Evolutionary conservation across 2,888 invertebrate species (phyloP).

Genomic region (Drosophila neonasuta): DNA sequence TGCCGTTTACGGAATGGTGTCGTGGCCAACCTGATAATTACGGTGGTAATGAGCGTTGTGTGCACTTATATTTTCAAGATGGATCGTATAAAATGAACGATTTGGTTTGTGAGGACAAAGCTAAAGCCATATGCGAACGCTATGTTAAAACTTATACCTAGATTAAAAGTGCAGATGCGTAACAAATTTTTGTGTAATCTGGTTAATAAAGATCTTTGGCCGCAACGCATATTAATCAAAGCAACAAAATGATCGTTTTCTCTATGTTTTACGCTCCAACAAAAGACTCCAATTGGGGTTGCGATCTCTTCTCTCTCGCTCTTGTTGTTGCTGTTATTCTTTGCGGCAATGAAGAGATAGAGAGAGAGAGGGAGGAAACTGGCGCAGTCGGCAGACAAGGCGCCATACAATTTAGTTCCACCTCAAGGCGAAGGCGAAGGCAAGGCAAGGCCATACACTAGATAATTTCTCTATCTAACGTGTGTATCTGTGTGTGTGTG

Average conservation of each 20-base stretch:
- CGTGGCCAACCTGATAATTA: neutral
- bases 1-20: conserved; percentile 5
- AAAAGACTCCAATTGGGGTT: conserved; percentile 23
- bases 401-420: conserved; percentile 71
- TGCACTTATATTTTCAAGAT: neutral
- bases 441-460: conserved; percentile 55
- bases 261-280: conserved; percentile 34
- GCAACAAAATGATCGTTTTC: conserved; percentile 42
- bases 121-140: neutral
- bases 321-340: conserved; percentile 22
- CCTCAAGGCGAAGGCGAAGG: conserved; percentile 22
- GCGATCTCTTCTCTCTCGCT: conserved; percentile 1
- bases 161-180: conserved; percentile 17
- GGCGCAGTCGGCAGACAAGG: conserved; percentile 35
- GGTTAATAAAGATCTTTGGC: conserved; percentile 54
- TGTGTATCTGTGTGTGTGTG: neutral
- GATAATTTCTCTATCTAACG: conserved; percentile 9
- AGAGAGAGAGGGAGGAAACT: neutral
- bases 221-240: conserved; percentile 52
- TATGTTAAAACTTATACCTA: neutral
- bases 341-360: neutral
- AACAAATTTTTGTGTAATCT: conserved; percentile 54
- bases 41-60: neutral
- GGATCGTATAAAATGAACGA: neutral
- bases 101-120: neutral